A percentile compares a stretch with the other conserved stretches of the same genome.
Conservation (phyloP, 2,797 vertebrate species). For the Orientallactaga sibirica region DNA sequence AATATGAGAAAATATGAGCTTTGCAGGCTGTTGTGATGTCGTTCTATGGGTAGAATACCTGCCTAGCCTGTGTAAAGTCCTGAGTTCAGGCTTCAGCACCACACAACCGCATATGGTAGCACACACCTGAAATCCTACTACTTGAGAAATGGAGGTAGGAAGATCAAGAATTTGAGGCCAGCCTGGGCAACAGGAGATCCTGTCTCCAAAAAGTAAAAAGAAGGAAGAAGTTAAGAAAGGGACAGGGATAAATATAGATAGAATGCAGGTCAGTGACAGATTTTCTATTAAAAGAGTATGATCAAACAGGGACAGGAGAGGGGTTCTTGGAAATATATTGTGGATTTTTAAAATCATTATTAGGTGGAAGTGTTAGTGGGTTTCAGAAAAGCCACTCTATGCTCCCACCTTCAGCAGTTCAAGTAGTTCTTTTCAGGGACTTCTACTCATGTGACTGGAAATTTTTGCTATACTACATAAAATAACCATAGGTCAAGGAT, state of each 20-base stretch:
- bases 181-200: no score
- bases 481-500: neutral
- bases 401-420: neutral
- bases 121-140: no score
- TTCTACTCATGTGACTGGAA: neutral
- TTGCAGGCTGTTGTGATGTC: neutral
- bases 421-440: neutral
- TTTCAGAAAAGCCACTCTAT: neutral
- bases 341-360: neutral
- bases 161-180: no score
- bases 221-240: constrained; percentile 21
- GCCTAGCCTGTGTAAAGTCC: no score
- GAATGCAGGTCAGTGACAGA: neutral
- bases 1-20: neutral
- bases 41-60: no score
- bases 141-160: no score
- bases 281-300: neutral
- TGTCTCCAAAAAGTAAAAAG: no score
- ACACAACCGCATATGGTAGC: no score
- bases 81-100: no score
- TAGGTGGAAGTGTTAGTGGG: neutral
- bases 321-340: neutral
- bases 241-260: neutral
- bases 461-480: neutral
- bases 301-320: neutral